These are phyloP conservation scores for Ferrisia virgata DNA, from an alignment of 2,888 invertebrate species.

Conservation along the genomic window DNA sequence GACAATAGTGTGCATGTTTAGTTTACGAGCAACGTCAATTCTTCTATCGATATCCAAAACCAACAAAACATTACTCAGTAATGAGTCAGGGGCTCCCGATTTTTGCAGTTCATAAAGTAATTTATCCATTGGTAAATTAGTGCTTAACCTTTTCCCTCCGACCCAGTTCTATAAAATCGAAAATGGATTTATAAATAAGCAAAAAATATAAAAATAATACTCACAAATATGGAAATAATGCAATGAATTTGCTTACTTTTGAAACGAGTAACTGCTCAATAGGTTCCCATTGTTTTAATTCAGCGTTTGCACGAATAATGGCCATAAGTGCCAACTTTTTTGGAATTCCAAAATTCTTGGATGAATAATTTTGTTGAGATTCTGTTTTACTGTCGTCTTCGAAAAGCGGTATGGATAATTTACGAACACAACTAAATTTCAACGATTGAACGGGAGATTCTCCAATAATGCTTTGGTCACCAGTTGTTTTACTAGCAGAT, in stretches of 20 bases:
- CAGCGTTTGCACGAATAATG: conserved; percentile 16
- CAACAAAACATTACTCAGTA: conserved; percentile 60
- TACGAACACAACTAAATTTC: conserved; percentile 20
- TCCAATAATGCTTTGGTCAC: conserved; percentile 30
- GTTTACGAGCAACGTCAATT: conserved; percentile 61
- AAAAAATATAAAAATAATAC: conserved; percentile 40
- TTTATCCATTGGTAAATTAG: conserved; percentile 55
- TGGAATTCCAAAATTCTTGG: conserved; percentile 10
- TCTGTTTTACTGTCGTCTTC: conserved; percentile 16
- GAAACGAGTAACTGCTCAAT: conserved; percentile 21
- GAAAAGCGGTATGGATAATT: background rate
- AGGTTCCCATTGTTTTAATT: conserved; percentile 33
- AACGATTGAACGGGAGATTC: conserved; percentile 24
- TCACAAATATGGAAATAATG: conserved; percentile 44
- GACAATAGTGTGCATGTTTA: conserved; percentile 65
- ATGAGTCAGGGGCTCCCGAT: conserved; percentile 53
- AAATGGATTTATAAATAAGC: no score
- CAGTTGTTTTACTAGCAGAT: conserved; percentile 30
- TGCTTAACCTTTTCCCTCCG: conserved; percentile 55
- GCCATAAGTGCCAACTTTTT: conserved; percentile 16
- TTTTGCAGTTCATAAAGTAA: conserved; percentile 55
- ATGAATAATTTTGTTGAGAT: background rate
- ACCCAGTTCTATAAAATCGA: conserved; percentile 59
- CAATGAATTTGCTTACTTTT: conserved; percentile 16
- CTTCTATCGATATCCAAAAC: conserved; percentile 60